Evolutionary conservation across 2,113 vertebrate species (phyloP), one percentile per base, ranked within the genome.

Genomic region (Eidolon helvum): DNA sequence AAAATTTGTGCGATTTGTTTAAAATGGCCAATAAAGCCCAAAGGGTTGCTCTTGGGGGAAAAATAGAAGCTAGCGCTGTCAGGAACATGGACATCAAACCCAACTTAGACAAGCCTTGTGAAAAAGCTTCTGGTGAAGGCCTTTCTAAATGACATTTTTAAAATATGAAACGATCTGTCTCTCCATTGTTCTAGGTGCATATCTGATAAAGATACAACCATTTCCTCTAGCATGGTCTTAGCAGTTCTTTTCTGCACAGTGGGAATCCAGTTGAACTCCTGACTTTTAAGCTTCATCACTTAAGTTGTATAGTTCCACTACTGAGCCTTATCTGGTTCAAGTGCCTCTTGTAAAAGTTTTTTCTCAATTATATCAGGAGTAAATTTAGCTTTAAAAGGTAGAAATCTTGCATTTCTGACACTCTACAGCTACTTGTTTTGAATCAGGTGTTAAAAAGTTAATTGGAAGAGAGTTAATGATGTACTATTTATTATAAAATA

Each of bases 371-470:
- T 38, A 38, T 30, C 24, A 19, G 4, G 3, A 86, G 21, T 82
- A 90, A 65, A 53, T 45, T 26, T 87, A 43, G 10, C 16, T 91
- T 95, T 88, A 33, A 85, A 87, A 85, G 48, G 1, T 55, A 40
- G 5, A 55, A 18, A 50, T 87, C 3, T 40, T 79, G 0, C 83
- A 53, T 87, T 94, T 90, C 4, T 61, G 16, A 50, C 4, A 77
- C 4, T 10, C 0, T 33, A 22, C 5, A 35, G 59, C 10, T 43
- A 53, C 75, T 72, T n/a, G 18, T 79, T 95, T 86, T 59, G 9
- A 94, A 48, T 90, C 15, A 71, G 15, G 3, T 75, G 4, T 68
- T 83, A 35, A 72, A 79, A 86, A 45, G 10, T 74, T 87, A 55
- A 78, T 74, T 77, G 26, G 50, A 94, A 72, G 21, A 72, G 0